Evolutionary conservation across 2,888 invertebrate species (phyloP).

Genomic region (Parapristionchus giblindavisi): DNA sequence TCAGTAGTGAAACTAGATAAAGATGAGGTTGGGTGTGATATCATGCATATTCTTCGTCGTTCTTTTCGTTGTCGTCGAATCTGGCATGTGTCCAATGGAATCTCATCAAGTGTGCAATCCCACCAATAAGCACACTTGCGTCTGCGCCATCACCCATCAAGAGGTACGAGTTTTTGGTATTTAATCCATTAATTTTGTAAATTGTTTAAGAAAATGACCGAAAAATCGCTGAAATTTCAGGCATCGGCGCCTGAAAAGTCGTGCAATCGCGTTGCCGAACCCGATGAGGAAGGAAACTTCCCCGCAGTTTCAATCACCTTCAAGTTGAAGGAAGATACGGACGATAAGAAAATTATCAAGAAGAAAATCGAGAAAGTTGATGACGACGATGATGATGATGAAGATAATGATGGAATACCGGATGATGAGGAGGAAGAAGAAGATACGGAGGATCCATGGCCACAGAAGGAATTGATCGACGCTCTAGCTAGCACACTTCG

Average conservation of each 20-base stretch:
- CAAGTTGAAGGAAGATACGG: constrained; percentile 41
- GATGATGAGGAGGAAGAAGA: neutral
- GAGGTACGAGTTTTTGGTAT: neutral
- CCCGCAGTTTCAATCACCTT: constrained; percentile 57
- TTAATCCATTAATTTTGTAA: neutral
- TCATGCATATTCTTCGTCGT: constrained; percentile 18
- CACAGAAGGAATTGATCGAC: constrained; percentile 24
- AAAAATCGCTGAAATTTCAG: constrained; percentile 33
- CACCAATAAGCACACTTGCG: constrained; percentile 49
- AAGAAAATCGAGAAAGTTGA: neutral
- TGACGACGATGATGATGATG: neutral
- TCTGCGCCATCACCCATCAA: constrained; percentile 48
- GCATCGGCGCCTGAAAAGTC: constrained; percentile 52
- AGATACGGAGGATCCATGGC: constrained; percentile 34
- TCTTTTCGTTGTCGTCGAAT: constrained; percentile 43
- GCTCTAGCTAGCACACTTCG: constrained; percentile 26
- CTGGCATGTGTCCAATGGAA: constrained; percentile 55
- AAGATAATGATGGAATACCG: neutral
- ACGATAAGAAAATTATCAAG: neutral
- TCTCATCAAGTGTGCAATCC: constrained; percentile 21
- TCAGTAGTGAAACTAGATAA: too few relatives aligned
- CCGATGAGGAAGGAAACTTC: constrained; percentile 55
- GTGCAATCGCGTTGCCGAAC: constrained; percentile 54
- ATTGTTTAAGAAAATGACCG: neutral
- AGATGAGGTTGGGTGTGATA: too few relatives aligned